These are phyloP conservation scores for Ambastaia sidthimunki DNA, from an alignment of 2,797 vertebrate genomes.

Conservation along the genomic window DNA sequence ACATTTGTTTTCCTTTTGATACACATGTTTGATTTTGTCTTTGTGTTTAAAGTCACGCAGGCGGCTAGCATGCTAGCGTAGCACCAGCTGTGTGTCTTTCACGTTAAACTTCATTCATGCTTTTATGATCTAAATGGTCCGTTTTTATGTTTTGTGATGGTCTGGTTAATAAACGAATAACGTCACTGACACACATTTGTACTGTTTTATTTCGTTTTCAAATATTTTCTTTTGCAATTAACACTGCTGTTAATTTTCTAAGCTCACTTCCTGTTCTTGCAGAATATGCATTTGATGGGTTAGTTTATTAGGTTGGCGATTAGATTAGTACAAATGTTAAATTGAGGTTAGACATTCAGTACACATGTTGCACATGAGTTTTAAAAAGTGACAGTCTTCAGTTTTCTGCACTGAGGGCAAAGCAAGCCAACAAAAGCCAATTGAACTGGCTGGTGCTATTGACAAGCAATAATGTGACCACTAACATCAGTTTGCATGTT, in stretches of 20 bases:
- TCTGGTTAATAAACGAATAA: slow-evolving; percentile 34
- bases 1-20: background rate
- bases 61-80: slow-evolving; percentile 37
- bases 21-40: background rate
- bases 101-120: background rate
- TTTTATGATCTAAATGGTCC: background rate
- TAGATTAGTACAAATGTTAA: background rate
- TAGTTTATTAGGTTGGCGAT: background rate
- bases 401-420: background rate
- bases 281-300: background rate
- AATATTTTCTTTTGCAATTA: background rate
- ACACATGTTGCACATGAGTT: background rate
- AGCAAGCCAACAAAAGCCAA: slow-evolving; percentile 28
- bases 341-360: background rate
- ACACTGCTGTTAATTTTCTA: background rate
- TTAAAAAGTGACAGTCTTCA: background rate
- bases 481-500: background rate
- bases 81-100: slow-evolving; percentile 26
- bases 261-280: slow-evolving; percentile 22
- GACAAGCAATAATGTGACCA: slow-evolving; percentile 13
- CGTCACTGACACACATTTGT: slow-evolving; percentile 28
- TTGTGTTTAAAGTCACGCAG: background rate
- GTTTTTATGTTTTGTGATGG: background rate
- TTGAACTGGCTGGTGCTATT: slow-evolving; percentile 39
- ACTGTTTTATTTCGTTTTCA: slow-evolving; percentile 3